Percentiles rank a stretch among this genome's conserved stretches.
These are phyloP conservation scores for Belgica antarctica DNA, from an alignment of 2,888 invertebrate species.

Conservation along the genomic window DNA sequence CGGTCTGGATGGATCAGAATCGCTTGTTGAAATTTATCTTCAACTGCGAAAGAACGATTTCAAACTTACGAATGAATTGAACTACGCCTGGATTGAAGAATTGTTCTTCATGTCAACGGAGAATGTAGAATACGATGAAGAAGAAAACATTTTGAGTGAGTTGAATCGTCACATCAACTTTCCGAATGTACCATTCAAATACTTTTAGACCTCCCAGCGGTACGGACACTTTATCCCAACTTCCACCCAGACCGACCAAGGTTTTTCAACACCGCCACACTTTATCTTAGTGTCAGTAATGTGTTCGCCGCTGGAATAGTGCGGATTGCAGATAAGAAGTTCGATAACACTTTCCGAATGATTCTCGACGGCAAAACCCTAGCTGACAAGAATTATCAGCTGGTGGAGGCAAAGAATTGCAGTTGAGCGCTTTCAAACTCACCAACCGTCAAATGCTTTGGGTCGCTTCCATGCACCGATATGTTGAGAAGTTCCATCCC, in stretches of 20 bases:
- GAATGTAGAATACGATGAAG: neutral
- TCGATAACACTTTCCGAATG: neutral
- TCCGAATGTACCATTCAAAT: neutral
- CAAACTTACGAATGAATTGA: neutral
- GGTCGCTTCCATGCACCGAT: neutral
- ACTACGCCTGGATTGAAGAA: neutral
- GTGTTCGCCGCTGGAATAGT: neutral
- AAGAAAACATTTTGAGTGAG: neutral
- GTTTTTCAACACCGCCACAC: neutral
- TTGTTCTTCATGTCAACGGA: neutral
- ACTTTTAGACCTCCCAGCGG: neutral
- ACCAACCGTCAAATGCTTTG: neutral
- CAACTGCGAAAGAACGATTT: neutral
- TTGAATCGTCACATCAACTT: neutral
- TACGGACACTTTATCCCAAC: neutral
- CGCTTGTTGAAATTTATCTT: neutral
- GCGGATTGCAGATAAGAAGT: neutral
- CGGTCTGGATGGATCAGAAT: neutral
- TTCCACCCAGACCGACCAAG: neutral
- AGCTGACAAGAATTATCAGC: neutral
- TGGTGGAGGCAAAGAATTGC: neutral
- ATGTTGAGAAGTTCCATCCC: neutral
- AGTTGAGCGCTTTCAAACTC: neutral
- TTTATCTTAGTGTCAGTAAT: neutral
- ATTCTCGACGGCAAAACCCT: neutral